Evolutionary conservation across 2,888 invertebrate species (phyloP), one percentile per base, ranked within the genome.

Genomic region (Dysmachus trigonus): DNA sequence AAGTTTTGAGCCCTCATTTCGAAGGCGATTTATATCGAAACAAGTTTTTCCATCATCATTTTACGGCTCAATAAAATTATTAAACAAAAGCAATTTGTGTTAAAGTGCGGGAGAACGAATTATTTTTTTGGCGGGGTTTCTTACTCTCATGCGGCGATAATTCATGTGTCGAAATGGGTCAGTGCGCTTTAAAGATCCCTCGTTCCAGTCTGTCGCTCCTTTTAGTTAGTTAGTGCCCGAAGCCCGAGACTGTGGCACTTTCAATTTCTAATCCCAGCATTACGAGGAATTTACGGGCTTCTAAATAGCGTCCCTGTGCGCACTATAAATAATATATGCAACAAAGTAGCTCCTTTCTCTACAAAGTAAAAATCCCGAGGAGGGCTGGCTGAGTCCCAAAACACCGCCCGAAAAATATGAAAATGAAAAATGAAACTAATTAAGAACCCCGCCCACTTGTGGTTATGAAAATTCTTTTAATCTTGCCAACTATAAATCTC

Each of bases 261-360:
- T 81, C 33, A 62, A 30, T 53, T 81, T 81, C 81, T 81, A 81
- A 81, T 81, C 53, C 53, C 81, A 81, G 33, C 33, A 53, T 81
- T 33, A 81, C 18, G 79, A 81, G 22, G 22, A 62, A 81, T 81
- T 81, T 81, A 81, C 81, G 81, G 27, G 18, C 53, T 33, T 62
- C 62, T 81, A 81, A 81, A 81, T 81, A 13, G 18, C 10, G 62
- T 81, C 79, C 81, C 81, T 31, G 53, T 53, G 33, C 22, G 30
- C 33, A 30, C 81, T 53, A 81, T 53, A 81, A 81, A 81, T 81
- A 62, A 18, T n/a, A n/a, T n/a, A 62, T 53, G 81, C 81, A 81
- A 81, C 81, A 81, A 81, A 53, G 81, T 81, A 31, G 62, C 22
- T 62, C 35, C 27, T 53, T 18, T 15, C 53, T 8, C 33, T 81